Evolutionary conservation across 2,113 vertebrate genomes (phyloP).

Genomic region (Lucifuga dentata): DNA sequence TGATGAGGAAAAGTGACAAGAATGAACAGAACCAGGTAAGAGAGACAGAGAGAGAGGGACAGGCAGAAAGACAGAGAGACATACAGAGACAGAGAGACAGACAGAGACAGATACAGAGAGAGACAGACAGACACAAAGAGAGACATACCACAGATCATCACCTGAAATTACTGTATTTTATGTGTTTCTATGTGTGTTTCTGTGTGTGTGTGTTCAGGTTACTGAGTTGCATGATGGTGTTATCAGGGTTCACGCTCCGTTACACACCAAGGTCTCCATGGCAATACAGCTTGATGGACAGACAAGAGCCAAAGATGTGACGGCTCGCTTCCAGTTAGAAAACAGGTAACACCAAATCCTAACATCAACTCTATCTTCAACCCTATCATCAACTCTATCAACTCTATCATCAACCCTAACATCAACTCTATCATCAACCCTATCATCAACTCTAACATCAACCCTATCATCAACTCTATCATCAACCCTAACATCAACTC

Average conservation of each 20-base stretch:
- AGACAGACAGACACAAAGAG: too few relatives aligned
- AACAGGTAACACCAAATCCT: conserved; percentile 89
- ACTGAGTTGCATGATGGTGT: conserved; percentile 91
- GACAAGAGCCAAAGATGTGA: conserved; percentile 91
- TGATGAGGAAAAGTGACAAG: conserved; percentile 87
- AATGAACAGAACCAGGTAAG: conserved; percentile 86
- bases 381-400: too few relatives aligned
- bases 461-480: too few relatives aligned
- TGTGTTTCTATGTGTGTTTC: too few relatives aligned
- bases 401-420: too few relatives aligned
- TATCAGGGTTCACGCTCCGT: conserved; percentile 94
- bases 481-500: too few relatives aligned
- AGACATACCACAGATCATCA: too few relatives aligned
- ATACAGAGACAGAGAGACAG: background rate
- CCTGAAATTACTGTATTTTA: background rate
- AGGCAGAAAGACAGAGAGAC: too few relatives aligned
- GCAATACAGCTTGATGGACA: conserved; percentile 92
- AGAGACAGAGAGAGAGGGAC: background rate
- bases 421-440: too few relatives aligned
- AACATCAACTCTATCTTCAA: too few relatives aligned
- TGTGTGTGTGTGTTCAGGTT: conserved; percentile 75
- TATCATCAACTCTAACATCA: too few relatives aligned
- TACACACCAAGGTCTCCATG: conserved; percentile 95
- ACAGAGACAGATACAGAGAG: too few relatives aligned
- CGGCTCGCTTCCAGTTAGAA: conserved; percentile 89